These are phyloP conservation scores for Centropyge bicolor DNA, from an alignment of 2,797 vertebrate genomes.

Conservation along the genomic window DNA sequence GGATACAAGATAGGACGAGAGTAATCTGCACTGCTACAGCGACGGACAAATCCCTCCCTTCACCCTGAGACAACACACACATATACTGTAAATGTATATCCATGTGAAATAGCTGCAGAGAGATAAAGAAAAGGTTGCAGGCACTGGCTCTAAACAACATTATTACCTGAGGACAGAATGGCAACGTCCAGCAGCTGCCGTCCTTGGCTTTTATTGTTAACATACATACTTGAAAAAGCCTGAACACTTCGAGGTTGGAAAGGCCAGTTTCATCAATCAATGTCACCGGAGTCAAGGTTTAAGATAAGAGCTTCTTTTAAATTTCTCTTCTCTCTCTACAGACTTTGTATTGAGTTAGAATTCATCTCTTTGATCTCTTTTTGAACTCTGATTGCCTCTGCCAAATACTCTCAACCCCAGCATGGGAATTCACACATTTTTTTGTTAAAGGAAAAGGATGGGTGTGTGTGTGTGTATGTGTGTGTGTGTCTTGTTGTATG, in stretches of 20 bases:
- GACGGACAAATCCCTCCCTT: slow-evolving; percentile 51
- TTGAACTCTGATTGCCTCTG: slow-evolving; percentile 53
- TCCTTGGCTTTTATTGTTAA: slow-evolving; percentile 13
- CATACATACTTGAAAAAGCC: background rate
- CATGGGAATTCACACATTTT: slow-evolving; percentile 10
- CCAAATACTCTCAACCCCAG: slow-evolving; percentile 15
- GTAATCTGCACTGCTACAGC: slow-evolving; percentile 62
- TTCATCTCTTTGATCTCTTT: slow-evolving; percentile 63
- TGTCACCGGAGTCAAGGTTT: slow-evolving; percentile 41
- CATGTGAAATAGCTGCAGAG: background rate
- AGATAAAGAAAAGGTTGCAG: background rate
- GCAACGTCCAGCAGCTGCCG: background rate
- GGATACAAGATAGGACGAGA: slow-evolving; percentile 55
- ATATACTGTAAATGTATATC: background rate
- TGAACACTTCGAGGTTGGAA: slow-evolving; percentile 14
- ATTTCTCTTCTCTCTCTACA: slow-evolving; percentile 29
- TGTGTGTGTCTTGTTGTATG: background rate
- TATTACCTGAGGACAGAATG: background rate
- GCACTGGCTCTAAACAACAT: background rate
- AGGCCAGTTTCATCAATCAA: slow-evolving; percentile 49
- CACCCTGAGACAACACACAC: background rate
- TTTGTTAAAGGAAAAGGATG: background rate
- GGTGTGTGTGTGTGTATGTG: slow-evolving; percentile 12
- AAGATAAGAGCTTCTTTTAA: slow-evolving; percentile 45
- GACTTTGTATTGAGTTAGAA: slow-evolving; percentile 43